Base-by-base conservation (phyloP, 2,113 vertebrate genomes). In the Cottus gobio region DNA sequence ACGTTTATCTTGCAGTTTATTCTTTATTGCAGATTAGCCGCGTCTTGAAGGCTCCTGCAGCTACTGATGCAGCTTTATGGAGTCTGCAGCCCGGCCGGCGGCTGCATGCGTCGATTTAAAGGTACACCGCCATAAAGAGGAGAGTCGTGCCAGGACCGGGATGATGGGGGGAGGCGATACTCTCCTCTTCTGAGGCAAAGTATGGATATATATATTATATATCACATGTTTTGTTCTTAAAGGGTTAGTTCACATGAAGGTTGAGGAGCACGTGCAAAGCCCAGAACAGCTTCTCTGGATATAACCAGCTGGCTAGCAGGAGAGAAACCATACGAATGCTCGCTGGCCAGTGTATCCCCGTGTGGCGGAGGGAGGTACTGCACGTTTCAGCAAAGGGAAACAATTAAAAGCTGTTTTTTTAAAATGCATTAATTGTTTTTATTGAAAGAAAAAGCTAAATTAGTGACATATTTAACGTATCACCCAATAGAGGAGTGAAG, bases 81-180 rank as follows among this genome's bases (percentile, higher is more conserved):
- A 89, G 57, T 57, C 50, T 37, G 83, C 65, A 75, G 26, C 7
- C 30, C 77, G 15, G 77, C 80, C 78, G 37, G 22, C 5, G 7
- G 80, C 85, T 75, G 58, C 24, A 37, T 37, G 9, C 54, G 66
- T 50, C 12, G 39, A n/a, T 56, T 86, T 86, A 39, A 74, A 83
- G 85, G 28, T 42, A 77, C 82, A 79, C 77, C 22, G 71, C 79
- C 77, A 81, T 88, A 79, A 83, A 83, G 76, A 87, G 30, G 78
- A 87, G 76, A 79, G 83, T 78, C 3, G 31, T 68, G 68, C 60
- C 52, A 34, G 57, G 71, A 22, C 36, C 3, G 13, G 9, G 77
- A 70, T 39, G 54, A 42, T 2, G 37, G 62, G 71, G 31, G 78
- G 73, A 39, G 70, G 60, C 3, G 9, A 75, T 56, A 37, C 36